Base-by-base conservation (phyloP, 2,888 invertebrate genomes). In the Apamea monoglypha region DNA sequence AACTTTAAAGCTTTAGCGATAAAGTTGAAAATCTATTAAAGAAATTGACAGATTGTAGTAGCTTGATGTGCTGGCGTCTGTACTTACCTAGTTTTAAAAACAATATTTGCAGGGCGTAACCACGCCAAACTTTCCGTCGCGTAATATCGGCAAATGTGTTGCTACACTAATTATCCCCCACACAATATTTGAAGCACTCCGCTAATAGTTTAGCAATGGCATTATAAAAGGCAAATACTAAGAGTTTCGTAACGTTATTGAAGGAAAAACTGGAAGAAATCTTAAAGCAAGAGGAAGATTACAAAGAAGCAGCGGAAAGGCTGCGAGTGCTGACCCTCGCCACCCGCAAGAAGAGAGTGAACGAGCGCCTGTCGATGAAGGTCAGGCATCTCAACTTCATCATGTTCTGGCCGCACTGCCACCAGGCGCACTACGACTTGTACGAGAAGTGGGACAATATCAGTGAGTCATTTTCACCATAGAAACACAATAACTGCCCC, bases 391-490 rank as follows among this genome's bases (percentile, higher is more conserved):
- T 95, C 4, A 96, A 97, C 92, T 96, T 91, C 86, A 96, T 97
- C 44, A 74, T 97, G 86, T 97, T 95, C 91, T 96, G 96, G 95
- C 97, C 97, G 0, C 95, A 95, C 68, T 94, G 95, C 85, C 96
- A 96, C 78, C 87, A 95, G 71, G 96, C 96, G 0, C 96, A 96
- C 78, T 94, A 92, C 83, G 96, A 96, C 74, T 82, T 96, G 7
- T 97, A 97, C 80, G 96, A 96, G 85, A 96, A 96, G 71, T 96
- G 96, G 96, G 96, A 96, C 82, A 78, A 86, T 53, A 90, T 95
- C 69, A 94, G 96, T 96, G 36, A 92, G 95, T 86, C 4, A 61
- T 44, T n/a, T 10, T 16, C 21, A 1, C 53, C 6, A 69, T 25
- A 21, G 14, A 69, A 47, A 25, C 25, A 16, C 16, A 25, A 50